Base-by-base conservation (phyloP, 1,140 invertebrate genomes). In the Bombus superbus region DNA sequence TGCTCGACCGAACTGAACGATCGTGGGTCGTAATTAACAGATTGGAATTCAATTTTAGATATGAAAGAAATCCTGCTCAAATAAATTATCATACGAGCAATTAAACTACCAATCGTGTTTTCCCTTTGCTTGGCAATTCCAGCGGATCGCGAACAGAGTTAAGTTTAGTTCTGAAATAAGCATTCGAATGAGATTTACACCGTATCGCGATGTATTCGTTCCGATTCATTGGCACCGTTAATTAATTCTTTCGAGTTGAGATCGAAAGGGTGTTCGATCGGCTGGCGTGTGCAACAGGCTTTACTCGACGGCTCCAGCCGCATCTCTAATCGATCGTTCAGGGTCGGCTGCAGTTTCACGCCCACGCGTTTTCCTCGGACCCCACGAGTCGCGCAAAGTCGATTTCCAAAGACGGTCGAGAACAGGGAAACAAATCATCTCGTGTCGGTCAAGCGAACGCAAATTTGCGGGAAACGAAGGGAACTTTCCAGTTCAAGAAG, bases 401-500 rank as follows among this genome's bases (percentile, higher is more conserved):
- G 22, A 25, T 47, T 57, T 69, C 62, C 22, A 66, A 62, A 78
- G 10, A 68, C 62, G 57, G n/a, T 44, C 57, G 42, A 47, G 28
- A 47, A 18, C 11, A n/a, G 71, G 28, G 25, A 44, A 42, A 32
- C 18, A 18, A 44, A 22, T 64, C 5, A 57, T 59, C n/a, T 18
- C 28, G 28, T n/a, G 47, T 42, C n/a, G 25, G 28, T 32, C 5
- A 22, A 47, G 13, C 47, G 75, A 66, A 74, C 35, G 42, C 11
- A 64, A 64, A 75, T 47, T 28, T n/a, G 47, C 1, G 40, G 66
- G 47, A 75, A 42, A 84, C 86, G 86, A 76, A 38, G 35, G 68
- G 81, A 71, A 81, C 64, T 44, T 64, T 64, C 75, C 57, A 69
- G 40, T 74, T 83, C 87, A 57, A 62, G 84, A 86, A 89, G 75